Evolutionary conservation across 2,888 invertebrate genomes (phyloP).

Genomic region (Chydorus sphaericus): DNA sequence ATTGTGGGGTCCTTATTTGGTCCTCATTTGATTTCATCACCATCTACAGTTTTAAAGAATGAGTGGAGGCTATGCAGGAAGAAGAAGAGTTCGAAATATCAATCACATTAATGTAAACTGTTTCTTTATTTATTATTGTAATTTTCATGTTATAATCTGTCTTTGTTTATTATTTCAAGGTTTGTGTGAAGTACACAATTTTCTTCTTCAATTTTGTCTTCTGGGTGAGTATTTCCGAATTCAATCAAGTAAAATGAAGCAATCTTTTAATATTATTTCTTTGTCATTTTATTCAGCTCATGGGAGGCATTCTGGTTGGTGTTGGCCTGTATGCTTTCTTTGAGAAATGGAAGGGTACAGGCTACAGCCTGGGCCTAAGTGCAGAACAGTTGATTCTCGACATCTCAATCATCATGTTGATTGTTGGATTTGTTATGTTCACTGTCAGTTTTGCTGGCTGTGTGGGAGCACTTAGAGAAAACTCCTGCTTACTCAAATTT

Average conservation of each 20-base stretch:
- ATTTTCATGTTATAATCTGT: too few relatives aligned
- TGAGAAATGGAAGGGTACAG: conserved; percentile 82
- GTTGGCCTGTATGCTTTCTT: conserved; percentile 82
- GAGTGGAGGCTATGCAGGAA: conserved; percentile 9
- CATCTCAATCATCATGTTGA: conserved; percentile 77
- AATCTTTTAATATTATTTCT: conserved; percentile 5
- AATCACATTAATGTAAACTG: conserved; percentile 7
- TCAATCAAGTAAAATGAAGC: conserved; percentile 8
- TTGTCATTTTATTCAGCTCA: conserved; percentile 42
- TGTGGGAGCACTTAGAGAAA: conserved; percentile 77
- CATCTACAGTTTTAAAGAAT: neutral
- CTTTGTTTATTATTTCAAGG: too few relatives aligned
- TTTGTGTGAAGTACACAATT: conserved; percentile 77
- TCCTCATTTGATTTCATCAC: too few relatives aligned
- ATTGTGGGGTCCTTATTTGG: too few relatives aligned
- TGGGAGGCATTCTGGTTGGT: conserved; percentile 71
- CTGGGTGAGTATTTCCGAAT: conserved; percentile 49
- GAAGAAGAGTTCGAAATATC: conserved; percentile 10
- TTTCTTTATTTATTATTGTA: too few relatives aligned
- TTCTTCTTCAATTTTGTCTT: conserved; percentile 77
- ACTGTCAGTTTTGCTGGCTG: conserved; percentile 88
- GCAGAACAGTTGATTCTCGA: conserved; percentile 75
- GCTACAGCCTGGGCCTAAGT: conserved; percentile 65
- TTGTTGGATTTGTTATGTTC: conserved; percentile 79
- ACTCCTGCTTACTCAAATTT: conserved; percentile 79